Base-by-base conservation (phyloP, 1,140 invertebrate genomes). In the Samia ricini region DNA sequence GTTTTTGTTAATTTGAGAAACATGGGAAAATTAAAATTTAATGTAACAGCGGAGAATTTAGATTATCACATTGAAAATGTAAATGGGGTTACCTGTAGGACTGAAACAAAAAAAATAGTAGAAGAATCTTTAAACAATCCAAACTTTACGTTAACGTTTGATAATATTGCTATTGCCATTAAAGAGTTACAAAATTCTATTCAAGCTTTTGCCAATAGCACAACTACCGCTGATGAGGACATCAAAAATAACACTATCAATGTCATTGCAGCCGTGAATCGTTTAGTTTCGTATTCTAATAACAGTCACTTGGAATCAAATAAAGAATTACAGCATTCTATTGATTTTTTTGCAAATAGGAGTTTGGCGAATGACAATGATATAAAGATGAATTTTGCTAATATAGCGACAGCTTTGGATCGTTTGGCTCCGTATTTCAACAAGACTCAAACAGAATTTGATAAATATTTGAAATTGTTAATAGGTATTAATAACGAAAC, bases 1-100 rank as follows among this genome's bases (percentile, higher is more conserved):
- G 6, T 24, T 10, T 23, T 55, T 24, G 52, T 55, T 21, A 23
- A 24, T 3, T 55, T 55, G 12, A 23, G 24, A 22, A 24, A 22
- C 12, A 23, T 55, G 15, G 6, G 5, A 51, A 8, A 22, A 24
- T 55, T 55, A 19, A 55, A 22, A 24, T 55, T 23, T 24, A 55
- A 55, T 4, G 52, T 55, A n/a, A 55, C 52, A 23, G 15, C 52
- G 22, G 52, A 55, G 19, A 55, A 55, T 6, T 55, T 55, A 55
- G 22, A 55, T 23, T 55, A 22, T 55, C 15, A n/a, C 24, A 18
- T 12, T 24, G 52, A 55, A 55, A 55, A 55, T 23, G 52, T 55
- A 55, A 22, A 55, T n/a, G 52, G 52, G 24, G 18, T 55, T 24
- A 55, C 52, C 4, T 55, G 52, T 24, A 55, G 24, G n/a, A 23